These are phyloP conservation scores for Lates calcarifer DNA, from an alignment of 2,113 vertebrate genomes.

Conservation along the genomic window DNA sequence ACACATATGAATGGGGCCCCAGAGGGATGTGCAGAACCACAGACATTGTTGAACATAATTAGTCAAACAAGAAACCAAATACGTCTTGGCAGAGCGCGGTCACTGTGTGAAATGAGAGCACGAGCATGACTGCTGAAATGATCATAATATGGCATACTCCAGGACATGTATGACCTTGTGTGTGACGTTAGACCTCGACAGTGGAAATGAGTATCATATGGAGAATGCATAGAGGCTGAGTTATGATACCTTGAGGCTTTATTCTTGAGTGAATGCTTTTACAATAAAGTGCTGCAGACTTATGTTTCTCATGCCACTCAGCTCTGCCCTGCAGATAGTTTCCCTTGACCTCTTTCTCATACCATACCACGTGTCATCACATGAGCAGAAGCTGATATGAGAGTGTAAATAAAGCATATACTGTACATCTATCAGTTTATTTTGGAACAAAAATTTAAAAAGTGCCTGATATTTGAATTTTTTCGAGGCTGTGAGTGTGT, in stretches of 20 bases:
- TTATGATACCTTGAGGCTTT: slow-evolving; percentile 21
- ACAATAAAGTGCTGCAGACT: slow-evolving; percentile 30
- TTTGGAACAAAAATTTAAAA: neutral
- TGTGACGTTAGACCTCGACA: neutral
- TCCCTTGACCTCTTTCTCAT: slow-evolving; percentile 37
- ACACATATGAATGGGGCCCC: slow-evolving; percentile 54
- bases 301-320: slow-evolving; percentile 51
- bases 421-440: neutral
- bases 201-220: slow-evolving; percentile 38
- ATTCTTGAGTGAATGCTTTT: slow-evolving; percentile 18
- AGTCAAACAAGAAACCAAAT: slow-evolving; percentile 62
- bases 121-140: slow-evolving; percentile 10
- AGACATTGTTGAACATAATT: slow-evolving; percentile 46
- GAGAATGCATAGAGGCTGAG: slow-evolving; percentile 8
- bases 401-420: slow-evolving; percentile 11
- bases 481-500: neutral
- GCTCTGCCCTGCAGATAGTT: slow-evolving; percentile 36
- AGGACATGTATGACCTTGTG: slow-evolving; percentile 43
- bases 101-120: slow-evolving; percentile 47
- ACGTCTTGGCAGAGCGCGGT: slow-evolving; percentile 23
- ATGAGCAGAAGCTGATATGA: slow-evolving; percentile 6
- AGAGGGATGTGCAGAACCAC: slow-evolving; percentile 43
- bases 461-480: neutral
- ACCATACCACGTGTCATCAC: neutral
- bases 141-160: slow-evolving; percentile 28